These are phyloP conservation scores for Syritta pipiens DNA, from an alignment of 2,888 invertebrate genomes.

Conservation along the genomic window DNA sequence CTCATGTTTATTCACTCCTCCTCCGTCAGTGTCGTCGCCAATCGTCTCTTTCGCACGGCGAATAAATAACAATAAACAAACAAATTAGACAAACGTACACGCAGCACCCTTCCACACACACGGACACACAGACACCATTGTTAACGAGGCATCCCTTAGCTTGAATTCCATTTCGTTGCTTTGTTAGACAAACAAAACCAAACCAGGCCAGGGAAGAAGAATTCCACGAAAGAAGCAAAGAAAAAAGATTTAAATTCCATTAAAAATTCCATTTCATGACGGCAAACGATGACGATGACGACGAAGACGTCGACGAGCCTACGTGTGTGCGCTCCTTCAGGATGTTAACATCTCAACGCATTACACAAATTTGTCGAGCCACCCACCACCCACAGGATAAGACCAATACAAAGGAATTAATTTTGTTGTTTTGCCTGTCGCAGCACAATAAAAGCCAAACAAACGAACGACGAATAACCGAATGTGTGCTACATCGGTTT, in stretches of 20 bases:
- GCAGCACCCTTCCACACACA: constrained; percentile 17
- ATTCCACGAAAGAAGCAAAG: constrained; percentile 1
- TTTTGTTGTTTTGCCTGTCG: constrained; percentile 47
- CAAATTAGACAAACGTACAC: constrained; percentile 62
- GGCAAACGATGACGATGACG: constrained; percentile 5
- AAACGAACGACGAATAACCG: constrained; percentile 8
- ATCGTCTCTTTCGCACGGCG: constrained; percentile 19
- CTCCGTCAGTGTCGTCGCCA: not conserved
- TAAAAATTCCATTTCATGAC: constrained; percentile 49
- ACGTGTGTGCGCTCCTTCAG: constrained; percentile 5
- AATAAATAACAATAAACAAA: constrained; percentile 62
- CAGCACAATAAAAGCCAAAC: constrained; percentile 46
- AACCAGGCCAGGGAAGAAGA: constrained; percentile 39
- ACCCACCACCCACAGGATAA: constrained; percentile 30
- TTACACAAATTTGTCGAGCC: constrained; percentile 36
- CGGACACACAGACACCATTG: constrained; percentile 26
- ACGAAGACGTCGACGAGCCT: constrained; percentile 13
- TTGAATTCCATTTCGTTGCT: constrained; percentile 51
- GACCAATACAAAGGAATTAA: constrained; percentile 56
- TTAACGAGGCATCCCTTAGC: constrained; percentile 51
- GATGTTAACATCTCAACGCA: constrained; percentile 45
- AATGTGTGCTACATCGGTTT: constrained; percentile 41
- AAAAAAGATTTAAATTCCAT: constrained; percentile 51
- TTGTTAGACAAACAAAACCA: constrained; percentile 59
- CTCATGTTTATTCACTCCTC: constrained; percentile 46